A percentile compares a stretch with the other conserved stretches of the same genome.
These are phyloP conservation scores for Notolepis coatsorum DNA, from an alignment of 2,797 vertebrate species.

Conservation along the genomic window DNA sequence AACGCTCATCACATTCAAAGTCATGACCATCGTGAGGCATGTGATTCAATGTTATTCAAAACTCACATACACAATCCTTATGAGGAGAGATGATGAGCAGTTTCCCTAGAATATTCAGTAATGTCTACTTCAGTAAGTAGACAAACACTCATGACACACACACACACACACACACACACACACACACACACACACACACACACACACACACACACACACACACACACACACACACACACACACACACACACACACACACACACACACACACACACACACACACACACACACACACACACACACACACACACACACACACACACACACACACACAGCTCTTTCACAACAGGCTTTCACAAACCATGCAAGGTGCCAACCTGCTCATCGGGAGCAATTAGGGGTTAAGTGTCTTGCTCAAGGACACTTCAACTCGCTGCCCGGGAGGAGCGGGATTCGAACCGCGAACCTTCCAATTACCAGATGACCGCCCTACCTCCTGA, in stretches of 20 bases:
- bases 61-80: background rate
- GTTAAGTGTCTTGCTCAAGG: background rate
- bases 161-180: background rate
- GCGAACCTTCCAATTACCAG: no score
- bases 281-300: slow-evolving; percentile 3
- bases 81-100: background rate
- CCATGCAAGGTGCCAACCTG: no score
- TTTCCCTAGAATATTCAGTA: background rate
- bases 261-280: background rate
- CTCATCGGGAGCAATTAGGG: no score
- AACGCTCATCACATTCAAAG: background rate
- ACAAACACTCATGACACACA: no score
- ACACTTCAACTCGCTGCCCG: background rate
- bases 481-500: no score
- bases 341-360: slow-evolving; percentile 42
- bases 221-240: background rate
- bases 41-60: background rate
- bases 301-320: slow-evolving; percentile 20
- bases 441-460: no score
- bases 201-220: background rate
- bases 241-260: background rate
- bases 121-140: background rate
- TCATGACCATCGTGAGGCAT: background rate
- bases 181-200: background rate
- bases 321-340: slow-evolving; percentile 16